A percentile compares a stretch with the other conserved stretches of the same genome.
phyloP scores from a whole-genome alignment of 2,797 vertebrate genomes.

The Pitangus sulphuratus region DNA sequence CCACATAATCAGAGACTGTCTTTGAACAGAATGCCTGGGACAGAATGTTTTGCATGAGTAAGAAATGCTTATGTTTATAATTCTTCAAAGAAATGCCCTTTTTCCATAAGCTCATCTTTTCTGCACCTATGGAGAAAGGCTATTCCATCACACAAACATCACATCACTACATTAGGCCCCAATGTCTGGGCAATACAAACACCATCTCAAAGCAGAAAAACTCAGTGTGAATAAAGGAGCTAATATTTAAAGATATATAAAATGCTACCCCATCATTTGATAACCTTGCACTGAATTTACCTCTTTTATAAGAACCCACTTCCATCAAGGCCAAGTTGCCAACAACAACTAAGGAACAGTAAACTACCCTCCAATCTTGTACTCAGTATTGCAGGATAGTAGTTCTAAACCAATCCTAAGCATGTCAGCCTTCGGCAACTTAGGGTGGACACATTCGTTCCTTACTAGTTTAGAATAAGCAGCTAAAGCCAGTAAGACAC shows the following conservation, averaged over 20 bases:
- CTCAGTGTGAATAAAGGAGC: fast-evolving
- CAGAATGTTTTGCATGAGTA: not conserved
- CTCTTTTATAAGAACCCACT: not conserved
- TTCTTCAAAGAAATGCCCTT: not conserved
- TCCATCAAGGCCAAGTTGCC: not conserved
- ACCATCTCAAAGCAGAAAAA: not conserved
- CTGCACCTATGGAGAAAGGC: not conserved
- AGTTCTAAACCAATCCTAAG: not conserved
- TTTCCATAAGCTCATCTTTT: not conserved
- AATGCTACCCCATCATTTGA: not conserved
- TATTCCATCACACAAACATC: not conserved
- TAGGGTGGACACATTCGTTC: not conserved
- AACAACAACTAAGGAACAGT: not conserved
- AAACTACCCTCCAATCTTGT: not conserved
- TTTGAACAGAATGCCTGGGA: not conserved
- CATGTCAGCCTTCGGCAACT: not conserved
- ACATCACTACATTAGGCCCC: not conserved
- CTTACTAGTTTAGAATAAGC: not conserved
- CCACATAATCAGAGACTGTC: not conserved
- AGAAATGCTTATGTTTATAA: not conserved
- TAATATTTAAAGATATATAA: not conserved
- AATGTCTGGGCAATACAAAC: not conserved
- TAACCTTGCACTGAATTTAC: not conserved
- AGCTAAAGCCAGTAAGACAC: not conserved
- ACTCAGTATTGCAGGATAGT: not conserved